Percentiles rank a stretch among this genome's conserved stretches.
Conservation (phyloP, 1,140 invertebrate species). For the Monochamus saltuarius region DNA sequence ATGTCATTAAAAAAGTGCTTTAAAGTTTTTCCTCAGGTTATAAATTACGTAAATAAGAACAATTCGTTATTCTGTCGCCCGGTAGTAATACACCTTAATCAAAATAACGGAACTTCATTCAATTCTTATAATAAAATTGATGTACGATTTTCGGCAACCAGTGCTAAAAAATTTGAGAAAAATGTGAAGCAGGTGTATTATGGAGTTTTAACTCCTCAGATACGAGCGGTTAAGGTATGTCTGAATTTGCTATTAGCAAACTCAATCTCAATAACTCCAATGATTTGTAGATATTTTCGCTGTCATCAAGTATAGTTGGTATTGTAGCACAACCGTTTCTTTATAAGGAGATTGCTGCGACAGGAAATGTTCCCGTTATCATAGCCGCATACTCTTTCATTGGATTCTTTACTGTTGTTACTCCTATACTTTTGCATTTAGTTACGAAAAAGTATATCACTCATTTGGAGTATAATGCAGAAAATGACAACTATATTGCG, state of each 20-base stretch:
- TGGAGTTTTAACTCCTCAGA: constrained; percentile 66
- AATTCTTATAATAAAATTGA: background rate
- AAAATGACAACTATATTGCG: constrained; percentile 67
- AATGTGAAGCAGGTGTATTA: constrained; percentile 39
- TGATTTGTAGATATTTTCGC: constrained; percentile 64
- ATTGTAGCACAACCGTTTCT: constrained; percentile 73
- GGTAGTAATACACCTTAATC: constrained; percentile 1
- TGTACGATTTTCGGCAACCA: constrained; percentile 8
- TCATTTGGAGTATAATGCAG: constrained; percentile 68
- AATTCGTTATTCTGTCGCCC: background rate
- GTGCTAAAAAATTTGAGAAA: background rate
- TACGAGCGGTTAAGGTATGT: constrained; percentile 68
- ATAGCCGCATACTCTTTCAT: constrained; percentile 65
- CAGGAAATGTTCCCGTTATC: constrained; percentile 58
- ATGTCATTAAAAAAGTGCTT: too few relatives aligned
- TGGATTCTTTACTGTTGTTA: constrained; percentile 78
- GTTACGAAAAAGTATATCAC: constrained; percentile 86
- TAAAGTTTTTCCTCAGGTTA: too few relatives aligned
- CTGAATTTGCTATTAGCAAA: constrained; percentile 8
- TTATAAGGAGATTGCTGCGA: constrained; percentile 59
- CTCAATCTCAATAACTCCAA: constrained; percentile 20
- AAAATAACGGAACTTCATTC: constrained; percentile 2
- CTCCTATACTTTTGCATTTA: constrained; percentile 78
- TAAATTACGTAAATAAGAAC: too few relatives aligned
- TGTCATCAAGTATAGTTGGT: constrained; percentile 70